These are phyloP conservation scores for Dryomyza anilis DNA, from an alignment of 2,888 invertebrate species.

Conservation along the genomic window DNA sequence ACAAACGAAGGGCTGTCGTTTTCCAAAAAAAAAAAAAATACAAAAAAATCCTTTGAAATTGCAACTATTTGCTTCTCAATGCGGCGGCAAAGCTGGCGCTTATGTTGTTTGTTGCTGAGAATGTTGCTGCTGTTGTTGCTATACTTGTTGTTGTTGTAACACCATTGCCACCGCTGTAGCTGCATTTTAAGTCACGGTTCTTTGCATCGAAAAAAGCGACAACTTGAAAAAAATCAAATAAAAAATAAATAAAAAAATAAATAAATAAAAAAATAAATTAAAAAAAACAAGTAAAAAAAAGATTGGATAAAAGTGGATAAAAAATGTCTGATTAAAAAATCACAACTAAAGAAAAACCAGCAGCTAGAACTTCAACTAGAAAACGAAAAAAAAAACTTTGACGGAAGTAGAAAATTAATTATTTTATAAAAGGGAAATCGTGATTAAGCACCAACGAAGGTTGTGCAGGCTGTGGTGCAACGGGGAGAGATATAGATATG, in stretches of 20 bases:
- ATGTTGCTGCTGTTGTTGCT: background rate
- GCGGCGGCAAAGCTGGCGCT: background rate
- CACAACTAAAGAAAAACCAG: no score
- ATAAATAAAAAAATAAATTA: no score
- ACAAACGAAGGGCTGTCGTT: background rate
- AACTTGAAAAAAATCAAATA: no score
- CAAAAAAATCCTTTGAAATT: no score
- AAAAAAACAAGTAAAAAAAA: no score
- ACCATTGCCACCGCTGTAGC: background rate
- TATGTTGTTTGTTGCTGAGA: background rate
- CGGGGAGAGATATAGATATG: no score
- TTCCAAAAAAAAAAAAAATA: no score
- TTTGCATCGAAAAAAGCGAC: no score
- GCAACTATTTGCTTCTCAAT: background rate
- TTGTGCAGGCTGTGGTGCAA: no score
- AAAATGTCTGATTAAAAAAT: no score
- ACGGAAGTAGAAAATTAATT: slow-evolving; percentile 10
- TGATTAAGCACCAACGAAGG: slow-evolving; percentile 2
- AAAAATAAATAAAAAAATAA: no score
- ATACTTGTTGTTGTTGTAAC: background rate
- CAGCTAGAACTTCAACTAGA: background rate
- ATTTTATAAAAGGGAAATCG: slow-evolving; percentile 4
- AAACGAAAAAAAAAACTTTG: background rate
- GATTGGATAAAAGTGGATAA: no score
- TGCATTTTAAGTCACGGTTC: background rate